Evolutionary conservation across 2,888 invertebrate genomes (phyloP).

Genomic region (Lasioglossum lativentre): DNA sequence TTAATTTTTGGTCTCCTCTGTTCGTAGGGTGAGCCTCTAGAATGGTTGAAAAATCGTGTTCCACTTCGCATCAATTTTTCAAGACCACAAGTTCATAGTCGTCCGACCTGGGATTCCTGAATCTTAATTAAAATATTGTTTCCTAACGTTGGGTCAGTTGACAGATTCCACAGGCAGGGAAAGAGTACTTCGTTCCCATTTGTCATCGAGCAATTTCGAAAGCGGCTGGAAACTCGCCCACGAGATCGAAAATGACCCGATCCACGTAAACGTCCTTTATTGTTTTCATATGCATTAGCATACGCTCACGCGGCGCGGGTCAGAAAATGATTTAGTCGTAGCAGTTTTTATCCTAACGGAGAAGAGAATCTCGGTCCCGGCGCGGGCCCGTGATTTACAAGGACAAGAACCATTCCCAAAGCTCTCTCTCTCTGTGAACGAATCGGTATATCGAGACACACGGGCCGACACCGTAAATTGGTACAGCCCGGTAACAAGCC

Average conservation of each 20-base stretch:
- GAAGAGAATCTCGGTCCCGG: background rate
- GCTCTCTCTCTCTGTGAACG: slow-evolving; percentile 10
- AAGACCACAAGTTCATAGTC: no score
- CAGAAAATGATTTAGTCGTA: slow-evolving; percentile 20
- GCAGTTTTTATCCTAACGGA: background rate
- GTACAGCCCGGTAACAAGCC: slow-evolving; percentile 47
- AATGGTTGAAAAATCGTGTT: no score
- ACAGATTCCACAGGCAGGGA: background rate
- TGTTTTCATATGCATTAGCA: background rate
- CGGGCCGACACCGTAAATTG: slow-evolving; percentile 44
- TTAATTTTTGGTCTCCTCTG: no score
- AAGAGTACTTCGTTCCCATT: background rate
- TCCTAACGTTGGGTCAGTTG: no score
- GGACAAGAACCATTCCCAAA: slow-evolving; percentile 40
- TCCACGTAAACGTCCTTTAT: background rate
- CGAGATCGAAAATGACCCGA: background rate
- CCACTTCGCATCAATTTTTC: no score
- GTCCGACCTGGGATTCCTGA: no score
- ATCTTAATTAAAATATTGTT: no score
- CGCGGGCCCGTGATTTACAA: slow-evolving; percentile 39
- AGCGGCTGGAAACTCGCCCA: no score
- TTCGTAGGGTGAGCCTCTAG: no score
- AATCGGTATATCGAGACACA: slow-evolving; percentile 24
- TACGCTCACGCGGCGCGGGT: no score
- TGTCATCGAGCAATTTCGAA: background rate